Evolutionary conservation across 2,797 vertebrate genomes (phyloP).

Genomic region (Gallinago nigripennis): DNA sequence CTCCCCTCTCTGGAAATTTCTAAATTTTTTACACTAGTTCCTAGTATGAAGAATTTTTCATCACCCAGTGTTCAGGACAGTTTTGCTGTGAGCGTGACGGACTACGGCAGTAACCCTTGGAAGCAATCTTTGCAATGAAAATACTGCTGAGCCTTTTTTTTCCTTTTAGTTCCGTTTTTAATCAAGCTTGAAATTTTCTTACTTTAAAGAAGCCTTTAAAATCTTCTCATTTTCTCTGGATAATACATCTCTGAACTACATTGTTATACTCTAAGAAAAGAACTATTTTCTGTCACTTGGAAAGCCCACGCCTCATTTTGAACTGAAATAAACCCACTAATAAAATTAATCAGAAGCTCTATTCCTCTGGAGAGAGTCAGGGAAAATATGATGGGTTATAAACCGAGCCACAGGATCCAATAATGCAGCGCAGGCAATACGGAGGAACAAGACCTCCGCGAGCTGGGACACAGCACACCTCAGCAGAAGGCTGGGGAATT

Average conservation of each 20-base stretch:
- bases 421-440: constrained; percentile 1
- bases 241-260: constrained; percentile 49
- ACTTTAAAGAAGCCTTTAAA: constrained; percentile 46
- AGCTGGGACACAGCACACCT: not conserved
- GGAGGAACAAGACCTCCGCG: not conserved
- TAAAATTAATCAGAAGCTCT: constrained; percentile 61
- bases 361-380: constrained; percentile 15
- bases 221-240: constrained; percentile 51
- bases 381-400: constrained; percentile 49
- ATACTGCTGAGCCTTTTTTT: not conserved
- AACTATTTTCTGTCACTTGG: constrained; percentile 60
- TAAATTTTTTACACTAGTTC: not conserved
- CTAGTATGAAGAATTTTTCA: not conserved
- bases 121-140: not conserved
- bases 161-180: constrained; percentile 44
- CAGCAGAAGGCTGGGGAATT: not conserved
- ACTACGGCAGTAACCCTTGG: not conserved
- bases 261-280: constrained; percentile 52
- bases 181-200: constrained; percentile 52
- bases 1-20: not conserved
- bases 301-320: constrained; percentile 61
- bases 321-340: constrained; percentile 67
- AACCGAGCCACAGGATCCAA: constrained; percentile 26
- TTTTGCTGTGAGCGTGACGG: not conserved
- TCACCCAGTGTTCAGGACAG: not conserved